Base-by-base conservation (phyloP, 1,140 invertebrate genomes). In the Lasaia peninsularis region DNA sequence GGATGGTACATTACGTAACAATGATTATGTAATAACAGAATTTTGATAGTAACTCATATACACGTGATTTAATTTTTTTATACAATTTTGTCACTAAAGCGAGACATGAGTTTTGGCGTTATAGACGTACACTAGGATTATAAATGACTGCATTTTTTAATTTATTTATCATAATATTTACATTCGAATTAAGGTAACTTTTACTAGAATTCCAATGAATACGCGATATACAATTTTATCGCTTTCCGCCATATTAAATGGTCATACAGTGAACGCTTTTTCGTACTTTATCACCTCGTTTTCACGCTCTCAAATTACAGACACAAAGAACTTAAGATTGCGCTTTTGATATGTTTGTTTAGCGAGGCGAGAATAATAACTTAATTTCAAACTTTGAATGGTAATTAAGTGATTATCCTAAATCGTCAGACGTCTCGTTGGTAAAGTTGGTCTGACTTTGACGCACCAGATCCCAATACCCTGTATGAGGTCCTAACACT, bases 291-390 rank as follows among this genome's bases (percentile, higher is more conserved):
- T 21, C 40, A 48, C 40, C 40, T 21, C 40, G 9, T 48, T 48
- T 48, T 48, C 40, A 48, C 40, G 40, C 40, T 48, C 40, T 48
- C 40, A 48, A 48, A 21, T 48, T 48, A 48, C 40, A 21, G 40
- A 48, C 40, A 48, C 40, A 48, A 21, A 48, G 40, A 48, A 20
- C 40, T 48, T 48, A 48, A 21, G 40, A 48, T 48, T 48, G 20
- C 20, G 20, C 18, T 20, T 48, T 48, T 21, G 40, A 48, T 24
- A 48, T 20, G 20, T 48, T 24, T 24, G 44, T 11, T n/a, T 21
- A 24, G 44, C 44, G 44, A 48, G 20, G 44, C 44, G 44, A n/a
- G 21, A 48, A 48, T 48, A 48, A 48, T 48, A n/a, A 20, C 11
- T 24, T 48, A 48, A 20, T 16, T 18, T 48, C 44, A 21, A 48